phyloP scores from a whole-genome alignment of 1,140 invertebrate genomes.

The Aphelinus certus region DNA sequence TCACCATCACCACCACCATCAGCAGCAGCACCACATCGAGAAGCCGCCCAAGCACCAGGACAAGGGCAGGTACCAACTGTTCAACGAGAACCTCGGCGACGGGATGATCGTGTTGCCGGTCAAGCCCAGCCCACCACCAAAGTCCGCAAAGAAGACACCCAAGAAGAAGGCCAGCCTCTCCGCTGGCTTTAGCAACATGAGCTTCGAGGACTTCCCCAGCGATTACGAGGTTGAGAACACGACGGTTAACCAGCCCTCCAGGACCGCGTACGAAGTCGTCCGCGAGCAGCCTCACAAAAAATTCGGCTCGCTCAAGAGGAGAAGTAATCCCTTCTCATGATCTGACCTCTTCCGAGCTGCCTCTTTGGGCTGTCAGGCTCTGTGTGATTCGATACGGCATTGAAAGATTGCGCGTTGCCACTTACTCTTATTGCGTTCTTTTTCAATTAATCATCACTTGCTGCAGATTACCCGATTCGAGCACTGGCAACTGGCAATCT shows the following conservation, averaged over 20 bases:
- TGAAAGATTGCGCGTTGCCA: too few species aligned
- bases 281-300: conserved; percentile 70
- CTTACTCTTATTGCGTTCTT: too few species aligned
- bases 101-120: conserved; percentile 50
- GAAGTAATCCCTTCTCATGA: conserved; percentile 76
- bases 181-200: conserved; percentile 80
- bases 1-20: conserved; percentile 53
- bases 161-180: conserved; percentile 50
- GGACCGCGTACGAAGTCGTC: conserved; percentile 75
- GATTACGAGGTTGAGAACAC: conserved; percentile 67
- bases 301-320: conserved; percentile 72
- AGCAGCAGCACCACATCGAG: conserved; percentile 46
- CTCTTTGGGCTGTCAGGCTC: too few species aligned
- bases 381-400: too few species aligned
- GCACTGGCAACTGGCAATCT: too few species aligned
- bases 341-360: neutral
- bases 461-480: too few species aligned
- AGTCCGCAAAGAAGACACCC: conserved; percentile 51
- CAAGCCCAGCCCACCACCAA: conserved; percentile 51
- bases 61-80: conserved; percentile 68
- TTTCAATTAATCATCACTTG: too few species aligned
- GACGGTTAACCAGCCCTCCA: conserved; percentile 48
- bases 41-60: conserved; percentile 58
- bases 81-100: conserved; percentile 60
- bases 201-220: conserved; percentile 80